phyloP scores from a whole-genome alignment of 2,797 vertebrate species.

The Pseudochaenichthys georgianus region DNA sequence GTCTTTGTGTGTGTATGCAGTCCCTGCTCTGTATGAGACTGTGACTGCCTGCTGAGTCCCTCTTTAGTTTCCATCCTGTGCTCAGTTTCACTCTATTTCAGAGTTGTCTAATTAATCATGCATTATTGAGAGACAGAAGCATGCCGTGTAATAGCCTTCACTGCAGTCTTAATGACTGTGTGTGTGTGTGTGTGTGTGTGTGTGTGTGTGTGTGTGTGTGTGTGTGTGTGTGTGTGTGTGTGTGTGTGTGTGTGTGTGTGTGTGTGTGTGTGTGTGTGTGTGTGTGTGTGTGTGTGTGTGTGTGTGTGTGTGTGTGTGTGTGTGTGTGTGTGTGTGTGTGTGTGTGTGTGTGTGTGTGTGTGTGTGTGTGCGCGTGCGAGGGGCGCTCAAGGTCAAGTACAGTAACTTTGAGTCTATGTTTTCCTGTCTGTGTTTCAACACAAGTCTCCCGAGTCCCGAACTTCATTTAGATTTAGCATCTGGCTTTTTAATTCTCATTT shows the following conservation, averaged over 20 bases:
- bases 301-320: slow-evolving; percentile 32
- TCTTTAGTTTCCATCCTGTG: slow-evolving; percentile 81
- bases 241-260: no score
- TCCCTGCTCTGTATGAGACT: slow-evolving; percentile 30
- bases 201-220: slow-evolving; percentile 26
- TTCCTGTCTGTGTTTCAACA: slow-evolving; percentile 27
- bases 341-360: slow-evolving; percentile 28
- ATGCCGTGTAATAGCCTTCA: slow-evolving; percentile 79
- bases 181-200: slow-evolving; percentile 28
- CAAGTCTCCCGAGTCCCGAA: not conserved
- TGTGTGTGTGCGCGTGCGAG: slow-evolving; percentile 19
- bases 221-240: no score
- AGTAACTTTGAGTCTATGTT: slow-evolving; percentile 49
- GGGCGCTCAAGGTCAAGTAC: slow-evolving; percentile 68
- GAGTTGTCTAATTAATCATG: slow-evolving; percentile 86
- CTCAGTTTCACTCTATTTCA: slow-evolving; percentile 85
- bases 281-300: slow-evolving; percentile 38
- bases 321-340: slow-evolving; percentile 31
- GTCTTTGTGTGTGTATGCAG: slow-evolving; percentile 30
- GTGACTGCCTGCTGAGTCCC: slow-evolving; percentile 51
- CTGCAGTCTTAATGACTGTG: slow-evolving; percentile 67
- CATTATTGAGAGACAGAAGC: slow-evolving; percentile 85
- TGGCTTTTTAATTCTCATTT: not conserved
- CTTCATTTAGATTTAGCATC: slow-evolving; percentile 19
- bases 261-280: no score